phyloP scores from a whole-genome alignment of 2,888 invertebrate species.

The Perizoma affinitatum region DNA sequence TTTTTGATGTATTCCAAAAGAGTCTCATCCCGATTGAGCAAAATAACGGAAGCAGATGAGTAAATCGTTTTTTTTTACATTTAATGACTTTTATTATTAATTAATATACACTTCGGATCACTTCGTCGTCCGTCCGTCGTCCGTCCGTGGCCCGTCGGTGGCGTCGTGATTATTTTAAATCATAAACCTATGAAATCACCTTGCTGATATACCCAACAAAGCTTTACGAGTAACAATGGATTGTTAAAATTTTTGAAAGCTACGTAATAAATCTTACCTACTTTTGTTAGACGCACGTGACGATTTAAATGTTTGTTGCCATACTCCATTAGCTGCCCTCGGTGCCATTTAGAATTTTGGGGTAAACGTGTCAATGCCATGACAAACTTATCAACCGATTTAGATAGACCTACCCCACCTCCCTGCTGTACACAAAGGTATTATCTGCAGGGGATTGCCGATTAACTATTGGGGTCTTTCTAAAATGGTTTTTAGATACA shows the following conservation, averaged over 20 bases:
- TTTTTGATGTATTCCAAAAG: no score
- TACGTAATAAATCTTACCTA: conserved; percentile 33
- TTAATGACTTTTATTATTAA: no score
- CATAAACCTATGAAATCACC: no score
- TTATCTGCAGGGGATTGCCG: conserved; percentile 1
- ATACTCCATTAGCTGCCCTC: conserved; percentile 65
- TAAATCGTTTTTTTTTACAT: no score
- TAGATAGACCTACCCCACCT: conserved; percentile 42
- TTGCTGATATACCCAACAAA: background rate
- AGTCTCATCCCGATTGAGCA: no score
- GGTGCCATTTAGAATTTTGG: conserved; percentile 55
- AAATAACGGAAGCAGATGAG: no score
- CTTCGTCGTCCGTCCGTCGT: no score
- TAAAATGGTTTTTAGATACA: conserved; percentile 50
- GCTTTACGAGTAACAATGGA: conserved; percentile 2
- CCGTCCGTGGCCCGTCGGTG: no score
- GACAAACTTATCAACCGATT: conserved; percentile 44
- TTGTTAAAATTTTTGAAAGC: conserved; percentile 1
- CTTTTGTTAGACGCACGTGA: conserved; percentile 57
- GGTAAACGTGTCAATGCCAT: conserved; percentile 63
- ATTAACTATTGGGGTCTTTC: conserved; percentile 37
- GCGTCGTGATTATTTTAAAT: no score
- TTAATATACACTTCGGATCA: no score
- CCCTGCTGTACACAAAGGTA: conserved; percentile 4
- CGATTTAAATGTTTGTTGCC: conserved; percentile 54